Evolutionary conservation across 1,140 invertebrate genomes (phyloP).

Genomic region (Penaeus indicus): DNA sequence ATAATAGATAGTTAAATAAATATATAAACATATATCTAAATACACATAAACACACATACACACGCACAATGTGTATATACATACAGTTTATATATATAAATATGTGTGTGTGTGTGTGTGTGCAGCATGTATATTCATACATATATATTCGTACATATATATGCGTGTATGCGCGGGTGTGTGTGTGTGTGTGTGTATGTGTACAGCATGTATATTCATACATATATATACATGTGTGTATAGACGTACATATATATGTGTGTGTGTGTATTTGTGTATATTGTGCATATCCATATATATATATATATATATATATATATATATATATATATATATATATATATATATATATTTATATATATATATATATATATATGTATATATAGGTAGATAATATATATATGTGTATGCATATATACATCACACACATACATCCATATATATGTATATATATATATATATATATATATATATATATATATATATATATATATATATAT

Average conservation of each 20-base stretch:
- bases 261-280: background rate
- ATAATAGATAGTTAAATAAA: background rate
- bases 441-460: background rate
- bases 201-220: background rate
- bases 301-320: too few relatives aligned
- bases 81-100: too few relatives aligned
- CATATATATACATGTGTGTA: conserved; percentile 1
- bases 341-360: too few relatives aligned
- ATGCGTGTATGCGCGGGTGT: too few relatives aligned
- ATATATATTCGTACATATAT: too few relatives aligned
- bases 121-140: background rate
- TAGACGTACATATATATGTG: background rate
- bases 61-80: background rate
- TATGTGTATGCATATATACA: background rate
- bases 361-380: background rate
- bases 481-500: background rate
- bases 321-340: too few relatives aligned
- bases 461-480: background rate
- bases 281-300: background rate
- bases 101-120: background rate
- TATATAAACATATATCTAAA: background rate
- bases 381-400: background rate
- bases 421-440: background rate
- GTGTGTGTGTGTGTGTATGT: background rate
- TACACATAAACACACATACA: background rate